Evolutionary conservation across 1,140 invertebrate genomes (phyloP).

Genomic region (Drosophila nigrodunni): DNA sequence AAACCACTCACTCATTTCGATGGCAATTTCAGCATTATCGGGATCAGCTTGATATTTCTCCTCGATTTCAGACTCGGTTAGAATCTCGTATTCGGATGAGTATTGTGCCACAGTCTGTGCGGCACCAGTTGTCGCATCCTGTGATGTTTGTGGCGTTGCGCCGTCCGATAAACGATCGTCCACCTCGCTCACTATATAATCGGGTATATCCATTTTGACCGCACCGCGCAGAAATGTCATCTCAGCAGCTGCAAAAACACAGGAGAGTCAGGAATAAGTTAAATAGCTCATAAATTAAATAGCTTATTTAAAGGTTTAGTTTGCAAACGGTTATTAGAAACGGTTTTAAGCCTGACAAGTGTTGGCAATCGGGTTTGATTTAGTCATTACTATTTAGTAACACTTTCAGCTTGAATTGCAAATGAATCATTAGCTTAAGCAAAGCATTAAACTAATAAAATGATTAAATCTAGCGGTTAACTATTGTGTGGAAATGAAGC

Average conservation of each 20-base stretch:
- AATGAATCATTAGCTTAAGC: too few relatives aligned
- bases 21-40: conserved; percentile 78
- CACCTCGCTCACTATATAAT: conserved; percentile 81
- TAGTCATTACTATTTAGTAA: too few relatives aligned
- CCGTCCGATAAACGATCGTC: conserved; percentile 77
- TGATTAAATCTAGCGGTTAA: too few relatives aligned
- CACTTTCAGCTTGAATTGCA: too few relatives aligned
- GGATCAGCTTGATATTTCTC: conserved; percentile 79
- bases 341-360: neutral
- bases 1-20: conserved; percentile 78
- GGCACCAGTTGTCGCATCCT: conserved; percentile 69
- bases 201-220: conserved; percentile 83
- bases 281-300: too few relatives aligned
- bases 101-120: conserved; percentile 78
- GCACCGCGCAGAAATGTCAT: conserved; percentile 79
- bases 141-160: conserved; percentile 75
- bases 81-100: conserved; percentile 83
- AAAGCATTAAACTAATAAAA: too few relatives aligned
- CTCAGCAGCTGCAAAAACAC: conserved; percentile 65
- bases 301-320: too few relatives aligned
- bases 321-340: neutral
- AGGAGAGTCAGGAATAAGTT: neutral
- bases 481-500: too few relatives aligned
- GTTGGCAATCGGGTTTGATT: too few relatives aligned
- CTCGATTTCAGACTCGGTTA: conserved; percentile 84